phyloP scores from a whole-genome alignment of 2,888 invertebrate genomes.

The Ophion obscuratus region DNA sequence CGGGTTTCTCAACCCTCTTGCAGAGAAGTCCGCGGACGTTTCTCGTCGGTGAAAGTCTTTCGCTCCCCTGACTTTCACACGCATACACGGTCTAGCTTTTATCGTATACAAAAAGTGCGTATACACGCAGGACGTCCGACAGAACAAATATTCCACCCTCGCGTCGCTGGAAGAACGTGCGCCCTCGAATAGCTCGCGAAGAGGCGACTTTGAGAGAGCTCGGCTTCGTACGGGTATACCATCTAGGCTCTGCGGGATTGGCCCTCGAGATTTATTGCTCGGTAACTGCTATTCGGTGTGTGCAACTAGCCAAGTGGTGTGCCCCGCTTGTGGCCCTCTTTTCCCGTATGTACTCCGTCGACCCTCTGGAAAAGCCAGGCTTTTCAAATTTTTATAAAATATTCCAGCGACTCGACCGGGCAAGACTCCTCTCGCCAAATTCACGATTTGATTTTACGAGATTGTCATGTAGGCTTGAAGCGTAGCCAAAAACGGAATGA shows the following conservation, averaged over 20 bases:
- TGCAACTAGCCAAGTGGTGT: conserved; percentile 2
- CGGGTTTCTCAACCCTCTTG: conserved; percentile 39
- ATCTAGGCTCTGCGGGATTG: conserved; percentile 37
- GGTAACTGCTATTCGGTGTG: conserved; percentile 43
- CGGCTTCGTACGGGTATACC: background rate
- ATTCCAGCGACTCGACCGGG: background rate
- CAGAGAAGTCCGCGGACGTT: conserved; percentile 1
- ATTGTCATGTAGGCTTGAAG: background rate
- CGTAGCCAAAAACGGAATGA: background rate
- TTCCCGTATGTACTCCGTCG: background rate
- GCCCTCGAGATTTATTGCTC: conserved; percentile 63
- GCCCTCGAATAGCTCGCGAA: conserved; percentile 55
- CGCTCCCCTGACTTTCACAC: conserved; percentile 9
- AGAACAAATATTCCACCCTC: conserved; percentile 31
- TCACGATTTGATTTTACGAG: background rate
- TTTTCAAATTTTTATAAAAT: background rate
- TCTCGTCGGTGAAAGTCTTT: conserved; percentile 42
- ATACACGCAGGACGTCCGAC: background rate
- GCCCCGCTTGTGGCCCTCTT: background rate
- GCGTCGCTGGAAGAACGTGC: conserved; percentile 5
- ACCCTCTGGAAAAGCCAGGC: background rate
- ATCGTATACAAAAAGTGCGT: conserved; percentile 22
- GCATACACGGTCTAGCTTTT: background rate
- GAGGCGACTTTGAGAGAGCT: conserved; percentile 40
- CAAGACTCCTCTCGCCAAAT: background rate